These are phyloP conservation scores for Mesorhabditis sp. DNA, from an alignment of 2,888 invertebrate species.

Conservation along the genomic window DNA sequence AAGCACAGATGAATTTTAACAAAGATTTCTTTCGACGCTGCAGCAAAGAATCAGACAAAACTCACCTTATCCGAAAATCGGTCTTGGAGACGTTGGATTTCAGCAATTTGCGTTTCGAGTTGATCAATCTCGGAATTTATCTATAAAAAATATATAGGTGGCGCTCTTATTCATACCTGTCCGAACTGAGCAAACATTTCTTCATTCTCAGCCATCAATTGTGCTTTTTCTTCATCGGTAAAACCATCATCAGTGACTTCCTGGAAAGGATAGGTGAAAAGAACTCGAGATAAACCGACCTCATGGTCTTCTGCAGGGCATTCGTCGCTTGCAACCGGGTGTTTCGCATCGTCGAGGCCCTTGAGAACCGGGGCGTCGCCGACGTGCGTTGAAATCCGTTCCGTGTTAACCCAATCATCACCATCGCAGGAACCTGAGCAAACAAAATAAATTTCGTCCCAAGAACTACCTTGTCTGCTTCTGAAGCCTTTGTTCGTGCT, in stretches of 20 bases:
- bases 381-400: neutral
- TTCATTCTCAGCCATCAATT: constrained; percentile 17
- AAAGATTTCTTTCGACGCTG: neutral
- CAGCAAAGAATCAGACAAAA: neutral
- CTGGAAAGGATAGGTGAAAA: neutral
- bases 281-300: neutral
- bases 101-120: constrained; percentile 75
- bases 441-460: constrained; percentile 1
- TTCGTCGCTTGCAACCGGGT: neutral
- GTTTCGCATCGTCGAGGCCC: neutral
- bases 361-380: neutral
- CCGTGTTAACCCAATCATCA: neutral
- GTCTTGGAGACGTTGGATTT: constrained; percentile 90
- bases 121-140: constrained; percentile 36
- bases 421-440: neutral
- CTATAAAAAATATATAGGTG: neutral
- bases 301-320: neutral
- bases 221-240: constrained; percentile 11
- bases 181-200: constrained; percentile 17
- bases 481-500: too few relatives aligned
- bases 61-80: constrained; percentile 86
- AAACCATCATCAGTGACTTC: neutral
- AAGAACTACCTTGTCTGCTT: too few relatives aligned
- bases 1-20: neutral
- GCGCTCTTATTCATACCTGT: constrained; percentile 9